Evolutionary conservation across 2,888 invertebrate species (phyloP).

Genomic region (Melieria crassipennis): DNA sequence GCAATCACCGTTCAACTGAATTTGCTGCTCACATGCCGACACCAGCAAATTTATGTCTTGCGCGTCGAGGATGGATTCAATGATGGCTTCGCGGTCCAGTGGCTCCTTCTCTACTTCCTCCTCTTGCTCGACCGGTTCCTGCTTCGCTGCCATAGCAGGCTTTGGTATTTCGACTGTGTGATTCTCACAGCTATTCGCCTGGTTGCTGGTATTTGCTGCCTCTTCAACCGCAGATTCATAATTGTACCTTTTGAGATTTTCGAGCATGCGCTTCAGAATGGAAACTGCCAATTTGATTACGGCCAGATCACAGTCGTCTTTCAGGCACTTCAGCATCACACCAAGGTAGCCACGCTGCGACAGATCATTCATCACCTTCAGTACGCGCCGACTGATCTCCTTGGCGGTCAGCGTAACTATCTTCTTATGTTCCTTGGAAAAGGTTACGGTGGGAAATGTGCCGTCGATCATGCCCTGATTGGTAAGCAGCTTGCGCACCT

Average conservation of each 20-base stretch:
- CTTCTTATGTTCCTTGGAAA: conserved; percentile 80
- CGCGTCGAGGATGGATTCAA: conserved; percentile 55
- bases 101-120: neutral
- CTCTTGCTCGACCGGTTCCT: neutral
- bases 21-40: conserved; percentile 70
- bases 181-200: conserved; percentile 20
- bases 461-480: conserved; percentile 89
- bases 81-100: conserved; percentile 49
- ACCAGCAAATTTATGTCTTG: conserved; percentile 57
- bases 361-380: conserved; percentile 75
- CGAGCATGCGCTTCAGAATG: conserved; percentile 66
- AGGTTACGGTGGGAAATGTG: conserved; percentile 80
- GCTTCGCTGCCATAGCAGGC: neutral
- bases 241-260: conserved; percentile 70
- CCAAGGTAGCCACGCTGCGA: conserved; percentile 76
- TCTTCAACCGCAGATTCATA: conserved; percentile 56
- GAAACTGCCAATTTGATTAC: conserved; percentile 73
- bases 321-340: conserved; percentile 73
- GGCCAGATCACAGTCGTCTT: conserved; percentile 77
- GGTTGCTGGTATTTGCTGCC: neutral
- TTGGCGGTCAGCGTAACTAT: conserved; percentile 77
- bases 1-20: conserved; percentile 51
- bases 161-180: conserved; percentile 61
- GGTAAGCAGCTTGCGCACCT: conserved; percentile 72
- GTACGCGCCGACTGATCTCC: conserved; percentile 70